These are phyloP conservation scores for Pristis pectinata DNA, from an alignment of 2,797 vertebrate species.

Conservation along the genomic window DNA sequence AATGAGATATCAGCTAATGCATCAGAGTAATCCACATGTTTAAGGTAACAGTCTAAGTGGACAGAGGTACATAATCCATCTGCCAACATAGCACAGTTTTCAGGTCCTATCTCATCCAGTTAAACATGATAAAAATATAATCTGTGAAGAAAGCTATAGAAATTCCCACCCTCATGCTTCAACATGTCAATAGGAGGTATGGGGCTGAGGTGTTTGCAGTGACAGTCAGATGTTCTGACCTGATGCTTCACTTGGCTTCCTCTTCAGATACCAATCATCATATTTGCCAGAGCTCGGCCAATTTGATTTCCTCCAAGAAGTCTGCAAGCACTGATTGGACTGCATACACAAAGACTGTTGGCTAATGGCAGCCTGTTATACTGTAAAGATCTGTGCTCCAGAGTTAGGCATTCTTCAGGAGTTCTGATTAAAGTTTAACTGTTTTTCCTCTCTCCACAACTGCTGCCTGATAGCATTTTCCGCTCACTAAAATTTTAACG, in stretches of 20 bases:
- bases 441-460: too few relatives aligned
- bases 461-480: too few relatives aligned
- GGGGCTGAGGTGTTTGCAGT: neutral
- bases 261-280: neutral
- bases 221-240: neutral
- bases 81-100: neutral
- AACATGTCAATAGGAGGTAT: neutral
- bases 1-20: neutral
- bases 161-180: neutral
- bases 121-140: neutral
- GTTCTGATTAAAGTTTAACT: too few relatives aligned
- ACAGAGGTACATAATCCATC: neutral
- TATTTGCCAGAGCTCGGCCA: neutral
- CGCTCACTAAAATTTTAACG: too few relatives aligned
- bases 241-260: neutral
- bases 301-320: neutral
- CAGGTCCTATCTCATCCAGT: neutral
- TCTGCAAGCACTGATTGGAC: neutral
- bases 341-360: neutral
- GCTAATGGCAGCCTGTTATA: neutral
- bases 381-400: neutral
- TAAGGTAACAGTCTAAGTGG: neutral
- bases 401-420: neutral
- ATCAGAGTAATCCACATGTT: neutral
- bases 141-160: neutral